These are phyloP conservation scores for Chironomus tepperi DNA, from an alignment of 1,140 invertebrate genomes.

Conservation along the genomic window DNA sequence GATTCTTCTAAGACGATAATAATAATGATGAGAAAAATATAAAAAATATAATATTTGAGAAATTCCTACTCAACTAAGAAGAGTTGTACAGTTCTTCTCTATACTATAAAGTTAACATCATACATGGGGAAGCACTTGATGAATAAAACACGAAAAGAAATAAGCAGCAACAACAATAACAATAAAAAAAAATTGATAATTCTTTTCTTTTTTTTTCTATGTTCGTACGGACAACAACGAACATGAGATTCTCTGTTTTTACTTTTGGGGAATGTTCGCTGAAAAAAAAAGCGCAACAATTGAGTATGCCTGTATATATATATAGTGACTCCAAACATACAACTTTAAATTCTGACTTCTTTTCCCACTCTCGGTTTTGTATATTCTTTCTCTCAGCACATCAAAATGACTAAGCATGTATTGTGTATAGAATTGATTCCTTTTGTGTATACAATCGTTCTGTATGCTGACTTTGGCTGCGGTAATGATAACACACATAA, in stretches of 20 bases:
- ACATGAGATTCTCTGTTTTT: background rate
- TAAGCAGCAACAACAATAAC: background rate
- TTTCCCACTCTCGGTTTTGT: too few species aligned
- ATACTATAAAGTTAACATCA: background rate
- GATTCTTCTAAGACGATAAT: background rate
- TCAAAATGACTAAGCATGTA: background rate
- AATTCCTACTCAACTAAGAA: background rate
- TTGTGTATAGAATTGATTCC: background rate
- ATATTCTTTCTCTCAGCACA: background rate
- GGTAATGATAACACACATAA: background rate
- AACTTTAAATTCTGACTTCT: background rate
- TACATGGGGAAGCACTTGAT: conserved; percentile 18
- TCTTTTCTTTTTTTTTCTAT: background rate
- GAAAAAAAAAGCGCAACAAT: conserved; percentile 23
- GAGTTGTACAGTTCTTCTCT: too few species aligned
- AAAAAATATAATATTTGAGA: background rate
- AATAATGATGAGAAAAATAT: background rate
- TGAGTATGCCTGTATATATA: background rate
- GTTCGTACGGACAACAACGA: too few species aligned
- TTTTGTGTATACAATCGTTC: conserved; percentile 14
- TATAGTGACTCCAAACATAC: background rate
- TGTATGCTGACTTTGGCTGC: too few species aligned
- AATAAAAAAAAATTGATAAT: conserved; percentile 17
- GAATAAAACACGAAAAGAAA: background rate
- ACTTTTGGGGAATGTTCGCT: background rate